phyloP scores from a whole-genome alignment of 2,113 vertebrate species.

The Gila orcuttii region DNA sequence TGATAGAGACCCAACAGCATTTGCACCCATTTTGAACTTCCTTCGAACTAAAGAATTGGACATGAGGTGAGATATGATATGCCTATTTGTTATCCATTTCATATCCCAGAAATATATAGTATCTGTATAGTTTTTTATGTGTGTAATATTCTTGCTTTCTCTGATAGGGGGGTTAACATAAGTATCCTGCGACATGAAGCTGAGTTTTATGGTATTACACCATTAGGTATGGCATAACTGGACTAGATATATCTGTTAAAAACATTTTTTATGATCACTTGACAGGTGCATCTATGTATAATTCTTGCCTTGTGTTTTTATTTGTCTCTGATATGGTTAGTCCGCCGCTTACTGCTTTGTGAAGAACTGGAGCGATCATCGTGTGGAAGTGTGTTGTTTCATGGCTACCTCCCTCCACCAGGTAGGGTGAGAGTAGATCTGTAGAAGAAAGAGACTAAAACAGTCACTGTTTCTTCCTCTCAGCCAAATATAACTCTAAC shows the following conservation, averaged over 20 bases:
- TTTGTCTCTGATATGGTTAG: slow-evolving; percentile 68
- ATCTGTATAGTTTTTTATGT: not conserved
- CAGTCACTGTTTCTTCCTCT: not conserved
- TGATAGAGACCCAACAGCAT: slow-evolving; percentile 95
- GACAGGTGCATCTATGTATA: not conserved
- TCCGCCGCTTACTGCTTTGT: slow-evolving; percentile 90
- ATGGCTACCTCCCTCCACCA: slow-evolving; percentile 95
- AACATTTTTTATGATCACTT: too few species aligned
- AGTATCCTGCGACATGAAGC: slow-evolving; percentile 94
- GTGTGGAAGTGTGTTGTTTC: slow-evolving; percentile 96
- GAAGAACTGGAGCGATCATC: slow-evolving; percentile 97
- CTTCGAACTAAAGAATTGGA: slow-evolving; percentile 98
- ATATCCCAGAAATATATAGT: slow-evolving; percentile 1
- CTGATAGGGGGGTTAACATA: slow-evolving; percentile 90
- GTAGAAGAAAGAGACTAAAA: not conserved
- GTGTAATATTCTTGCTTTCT: slow-evolving; percentile 47
- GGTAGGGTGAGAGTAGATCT: slow-evolving; percentile 68
- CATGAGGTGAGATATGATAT: slow-evolving; percentile 80
- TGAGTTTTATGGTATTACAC: slow-evolving; percentile 98
- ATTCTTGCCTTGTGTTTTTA: not conserved
- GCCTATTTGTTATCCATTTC: not conserved
- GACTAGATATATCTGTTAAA: too few species aligned
- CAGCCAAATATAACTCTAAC: not conserved
- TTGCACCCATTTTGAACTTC: slow-evolving; percentile 98
- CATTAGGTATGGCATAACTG: slow-evolving; percentile 79